phyloP scores from a whole-genome alignment of 2,797 vertebrate genomes.

The Nothura maculosa region DNA sequence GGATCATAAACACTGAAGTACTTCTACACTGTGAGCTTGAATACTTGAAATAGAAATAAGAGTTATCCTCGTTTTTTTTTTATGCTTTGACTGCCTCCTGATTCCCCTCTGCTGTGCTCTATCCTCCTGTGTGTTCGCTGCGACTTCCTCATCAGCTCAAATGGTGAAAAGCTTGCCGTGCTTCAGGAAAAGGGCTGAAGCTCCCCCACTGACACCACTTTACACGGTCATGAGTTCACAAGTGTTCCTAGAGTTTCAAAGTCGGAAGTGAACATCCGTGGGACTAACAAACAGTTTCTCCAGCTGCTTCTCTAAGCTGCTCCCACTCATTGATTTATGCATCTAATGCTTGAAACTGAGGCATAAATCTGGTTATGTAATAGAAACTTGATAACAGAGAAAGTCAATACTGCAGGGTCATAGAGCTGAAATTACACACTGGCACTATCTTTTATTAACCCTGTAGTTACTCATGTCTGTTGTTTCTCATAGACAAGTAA shows the following conservation, averaged over 20 bases:
- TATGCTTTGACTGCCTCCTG: not conserved
- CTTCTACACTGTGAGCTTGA: not conserved
- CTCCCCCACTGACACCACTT: not conserved
- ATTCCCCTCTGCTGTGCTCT: not conserved
- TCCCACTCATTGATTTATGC: conserved; percentile 55
- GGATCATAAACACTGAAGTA: not conserved
- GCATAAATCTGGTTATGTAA: conserved; percentile 65
- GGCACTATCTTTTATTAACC: conserved; percentile 36
- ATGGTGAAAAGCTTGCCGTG: not conserved
- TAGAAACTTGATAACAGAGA: conserved; percentile 57
- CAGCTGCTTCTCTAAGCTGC: not conserved
- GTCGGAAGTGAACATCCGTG: not conserved
- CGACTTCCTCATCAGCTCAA: not conserved
- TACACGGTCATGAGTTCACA: conserved; percentile 26
- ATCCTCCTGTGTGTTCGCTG: not conserved
- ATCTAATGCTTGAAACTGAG: not conserved
- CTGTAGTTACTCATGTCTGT: not conserved
- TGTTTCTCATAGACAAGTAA: not conserved
- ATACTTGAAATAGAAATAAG: not conserved
- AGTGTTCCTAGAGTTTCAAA: conserved; percentile 36
- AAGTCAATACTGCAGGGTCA: conserved; percentile 41
- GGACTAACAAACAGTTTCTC: conserved; percentile 41
- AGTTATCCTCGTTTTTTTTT: not conserved
- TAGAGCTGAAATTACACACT: conserved; percentile 61
- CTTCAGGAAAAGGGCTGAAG: not conserved